Percentiles rank a stretch among this genome's conserved stretches.
Evolutionary conservation across 2,888 invertebrate genomes (phyloP).

Genomic region (Lasioglossum vierecki): DNA sequence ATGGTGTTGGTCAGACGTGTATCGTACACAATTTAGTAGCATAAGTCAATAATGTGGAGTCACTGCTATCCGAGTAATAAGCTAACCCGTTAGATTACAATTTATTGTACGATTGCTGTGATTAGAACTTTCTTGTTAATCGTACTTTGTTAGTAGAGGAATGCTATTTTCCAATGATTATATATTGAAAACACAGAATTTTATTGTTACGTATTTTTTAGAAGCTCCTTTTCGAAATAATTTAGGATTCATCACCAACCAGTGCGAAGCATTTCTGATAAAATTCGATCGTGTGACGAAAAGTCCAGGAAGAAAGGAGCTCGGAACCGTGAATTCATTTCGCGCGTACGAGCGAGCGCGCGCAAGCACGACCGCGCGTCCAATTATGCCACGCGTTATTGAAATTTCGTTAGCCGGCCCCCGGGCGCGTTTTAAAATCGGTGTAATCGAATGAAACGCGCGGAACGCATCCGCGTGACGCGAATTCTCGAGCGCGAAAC

Average conservation of each 20-base stretch:
- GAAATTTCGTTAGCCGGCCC: constrained; percentile 42
- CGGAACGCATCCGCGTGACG: constrained; percentile 50
- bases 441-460: constrained; percentile 56
- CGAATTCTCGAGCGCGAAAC: constrained; percentile 32
- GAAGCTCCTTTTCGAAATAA: too few relatives aligned
- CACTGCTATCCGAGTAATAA: background rate
- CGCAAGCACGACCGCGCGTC: background rate
- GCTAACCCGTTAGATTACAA: too few relatives aligned
- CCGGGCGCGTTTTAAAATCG: constrained; percentile 40
- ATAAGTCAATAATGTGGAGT: background rate
- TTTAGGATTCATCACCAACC: too few relatives aligned
- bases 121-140: too few relatives aligned
- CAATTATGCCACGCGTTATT: constrained; percentile 52
- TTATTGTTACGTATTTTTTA: too few relatives aligned
- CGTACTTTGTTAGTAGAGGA: too few relatives aligned
- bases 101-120: too few relatives aligned
- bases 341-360: background rate
- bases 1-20: background rate
- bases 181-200: too few relatives aligned
- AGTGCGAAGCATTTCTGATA: background rate
- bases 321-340: background rate
- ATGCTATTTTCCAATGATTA: too few relatives aligned
- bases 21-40: background rate
- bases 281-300: background rate
- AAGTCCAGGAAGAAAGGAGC: background rate